Conservation (phyloP, 2,888 invertebrate species). For the Trachelus stipa region DNA sequence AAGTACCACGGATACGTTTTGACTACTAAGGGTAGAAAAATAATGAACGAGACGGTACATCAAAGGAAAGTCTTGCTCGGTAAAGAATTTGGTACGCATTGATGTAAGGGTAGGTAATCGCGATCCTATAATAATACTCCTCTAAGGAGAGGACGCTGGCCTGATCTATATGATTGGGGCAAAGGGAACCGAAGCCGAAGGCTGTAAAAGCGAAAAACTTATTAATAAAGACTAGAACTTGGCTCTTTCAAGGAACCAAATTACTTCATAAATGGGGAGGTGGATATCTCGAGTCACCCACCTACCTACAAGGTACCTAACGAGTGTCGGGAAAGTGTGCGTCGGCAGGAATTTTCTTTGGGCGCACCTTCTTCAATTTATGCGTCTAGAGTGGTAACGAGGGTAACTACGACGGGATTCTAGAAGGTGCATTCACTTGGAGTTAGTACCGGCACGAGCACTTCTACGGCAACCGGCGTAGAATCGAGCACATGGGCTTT, state of each 20-base stretch:
- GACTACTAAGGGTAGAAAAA: not conserved
- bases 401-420: slow-evolving; percentile 12
- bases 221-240: slow-evolving; percentile 44
- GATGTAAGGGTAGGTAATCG: not conserved
- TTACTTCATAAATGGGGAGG: slow-evolving; percentile 44
- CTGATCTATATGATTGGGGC: not conserved
- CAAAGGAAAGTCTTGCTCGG: not conserved
- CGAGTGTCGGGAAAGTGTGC: slow-evolving; percentile 40
- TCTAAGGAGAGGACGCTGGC: not conserved
- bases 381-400: slow-evolving; percentile 47
- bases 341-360: slow-evolving; percentile 31
- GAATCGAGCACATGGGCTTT: not conserved
- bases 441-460: not conserved
- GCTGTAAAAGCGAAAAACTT: slow-evolving; percentile 30
- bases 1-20: not conserved
- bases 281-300: slow-evolving; percentile 33
- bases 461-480: not conserved
- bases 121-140: not conserved
- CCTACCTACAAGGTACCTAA: slow-evolving; percentile 40
- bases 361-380: slow-evolving; percentile 42
- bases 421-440: not conserved
- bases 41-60: not conserved
- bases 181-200: not conserved
- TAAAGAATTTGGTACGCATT: not conserved
- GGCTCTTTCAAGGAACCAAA: slow-evolving; percentile 41